Percentiles rank a stretch among this genome's conserved stretches.
These are phyloP conservation scores for Cephus pygmeus DNA, from an alignment of 2,888 invertebrate species.

Conservation along the genomic window DNA sequence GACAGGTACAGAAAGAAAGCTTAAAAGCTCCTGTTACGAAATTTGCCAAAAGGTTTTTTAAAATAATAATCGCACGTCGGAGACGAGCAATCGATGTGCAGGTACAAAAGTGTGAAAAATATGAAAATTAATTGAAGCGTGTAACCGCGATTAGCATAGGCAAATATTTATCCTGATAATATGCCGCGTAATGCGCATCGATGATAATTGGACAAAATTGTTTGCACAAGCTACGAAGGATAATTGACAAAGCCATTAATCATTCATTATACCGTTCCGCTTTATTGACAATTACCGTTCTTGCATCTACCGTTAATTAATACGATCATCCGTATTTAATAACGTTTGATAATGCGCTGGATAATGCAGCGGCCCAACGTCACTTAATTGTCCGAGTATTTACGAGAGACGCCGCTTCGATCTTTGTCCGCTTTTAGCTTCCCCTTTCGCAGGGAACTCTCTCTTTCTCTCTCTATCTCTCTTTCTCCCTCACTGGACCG, in stretches of 20 bases:
- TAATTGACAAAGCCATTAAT: slow-evolving; percentile 53
- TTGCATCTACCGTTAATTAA: slow-evolving; percentile 42
- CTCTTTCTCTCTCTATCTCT: too few relatives aligned
- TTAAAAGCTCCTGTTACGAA: slow-evolving; percentile 24
- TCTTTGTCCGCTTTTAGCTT: neutral
- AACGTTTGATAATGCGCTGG: neutral
- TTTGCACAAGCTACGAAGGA: slow-evolving; percentile 41
- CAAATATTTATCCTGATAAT: neutral
- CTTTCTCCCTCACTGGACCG: neutral
- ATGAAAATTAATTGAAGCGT: neutral
- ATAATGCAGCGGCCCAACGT: neutral
- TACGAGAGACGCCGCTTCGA: neutral
- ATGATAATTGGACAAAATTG: slow-evolving; percentile 47
- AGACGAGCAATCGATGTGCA: too few relatives aligned
- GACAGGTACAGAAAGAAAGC: slow-evolving; percentile 1
- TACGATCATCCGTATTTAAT: slow-evolving; percentile 7
- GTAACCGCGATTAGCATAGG: neutral
- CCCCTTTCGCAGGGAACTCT: neutral
- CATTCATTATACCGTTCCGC: slow-evolving; percentile 41
- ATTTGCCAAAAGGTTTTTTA: slow-evolving; percentile 19
- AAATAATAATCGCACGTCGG: neutral
- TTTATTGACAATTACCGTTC: slow-evolving; percentile 43
- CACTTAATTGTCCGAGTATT: neutral
- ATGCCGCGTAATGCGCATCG: neutral
- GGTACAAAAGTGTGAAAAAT: neutral